Evolutionary conservation across 2,797 vertebrate genomes (phyloP).

Genomic region (Diplodus sargus): DNA sequence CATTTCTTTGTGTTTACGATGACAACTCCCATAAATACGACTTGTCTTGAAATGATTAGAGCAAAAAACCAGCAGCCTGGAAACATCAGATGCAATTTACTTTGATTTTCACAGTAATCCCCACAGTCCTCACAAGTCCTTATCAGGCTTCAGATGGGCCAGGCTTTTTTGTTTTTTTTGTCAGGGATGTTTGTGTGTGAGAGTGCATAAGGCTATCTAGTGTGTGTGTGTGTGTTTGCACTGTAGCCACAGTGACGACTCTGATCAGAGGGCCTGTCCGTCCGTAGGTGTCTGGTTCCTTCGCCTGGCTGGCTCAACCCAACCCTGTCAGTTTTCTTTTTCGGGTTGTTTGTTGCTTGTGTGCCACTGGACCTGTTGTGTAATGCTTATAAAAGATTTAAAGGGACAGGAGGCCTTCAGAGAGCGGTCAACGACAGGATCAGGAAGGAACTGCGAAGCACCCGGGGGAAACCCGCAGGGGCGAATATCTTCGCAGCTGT

Average conservation of each 20-base stretch:
- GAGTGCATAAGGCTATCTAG: conserved; percentile 33
- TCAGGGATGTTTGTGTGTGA: conserved; percentile 7
- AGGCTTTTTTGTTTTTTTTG: not conserved
- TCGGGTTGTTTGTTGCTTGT: conserved; percentile 81
- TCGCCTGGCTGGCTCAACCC: conserved; percentile 67
- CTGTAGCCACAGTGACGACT: conserved; percentile 75
- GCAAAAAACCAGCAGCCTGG: conserved; percentile 25
- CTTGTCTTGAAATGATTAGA: conserved; percentile 49
- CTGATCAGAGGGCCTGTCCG: conserved; percentile 60
- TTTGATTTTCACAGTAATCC: conserved; percentile 65
- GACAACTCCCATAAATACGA: conserved; percentile 45
- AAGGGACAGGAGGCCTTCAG: conserved; percentile 78
- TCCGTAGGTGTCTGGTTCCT: conserved; percentile 81
- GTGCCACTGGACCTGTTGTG: conserved; percentile 83
- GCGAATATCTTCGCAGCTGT: conserved; percentile 10
- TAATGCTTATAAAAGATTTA: conserved; percentile 86
- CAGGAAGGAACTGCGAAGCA: conserved; percentile 23
- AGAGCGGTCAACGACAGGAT: conserved; percentile 41
- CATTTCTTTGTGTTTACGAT: conserved; percentile 47
- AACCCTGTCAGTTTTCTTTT: conserved; percentile 73
- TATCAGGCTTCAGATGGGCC: conserved; percentile 65
- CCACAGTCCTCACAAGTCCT: conserved; percentile 37
- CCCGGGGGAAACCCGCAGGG: not conserved
- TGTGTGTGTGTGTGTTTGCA: conserved; percentile 46
- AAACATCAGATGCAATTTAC: conserved; percentile 58